A percentile compares a stretch with the other conserved stretches of the same genome.
Evolutionary conservation across 2,797 vertebrate species (phyloP).

Genomic region (Oophaga sylvatica): DNA sequence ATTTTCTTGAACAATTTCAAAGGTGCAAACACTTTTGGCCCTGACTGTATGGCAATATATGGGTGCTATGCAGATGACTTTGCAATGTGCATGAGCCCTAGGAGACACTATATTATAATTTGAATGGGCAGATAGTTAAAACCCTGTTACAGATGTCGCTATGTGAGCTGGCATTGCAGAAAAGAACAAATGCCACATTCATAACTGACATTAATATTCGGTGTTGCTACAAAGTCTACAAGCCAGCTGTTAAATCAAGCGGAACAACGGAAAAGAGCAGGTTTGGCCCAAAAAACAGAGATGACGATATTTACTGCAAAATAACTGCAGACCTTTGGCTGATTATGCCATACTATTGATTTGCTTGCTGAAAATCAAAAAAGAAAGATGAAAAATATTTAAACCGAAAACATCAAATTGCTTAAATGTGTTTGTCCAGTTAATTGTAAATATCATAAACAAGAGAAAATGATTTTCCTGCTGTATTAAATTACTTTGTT

Average conservation of each 20-base stretch:
- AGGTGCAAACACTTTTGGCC: no score
- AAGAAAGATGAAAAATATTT: not conserved
- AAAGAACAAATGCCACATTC: not conserved
- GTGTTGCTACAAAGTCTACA: not conserved
- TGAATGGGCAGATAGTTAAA: not conserved
- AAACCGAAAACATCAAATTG: not conserved
- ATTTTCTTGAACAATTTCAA: no score
- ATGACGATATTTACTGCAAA: not conserved
- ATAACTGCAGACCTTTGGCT: not conserved
- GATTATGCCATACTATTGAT: not conserved
- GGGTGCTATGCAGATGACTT: no score
- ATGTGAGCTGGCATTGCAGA: not conserved
- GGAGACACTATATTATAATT: no score
- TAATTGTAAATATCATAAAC: not conserved
- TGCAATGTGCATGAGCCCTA: no score
- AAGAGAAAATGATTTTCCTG: conserved; percentile 6
- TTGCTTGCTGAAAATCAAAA: not conserved
- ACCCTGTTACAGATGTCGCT: not conserved
- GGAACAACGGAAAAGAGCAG: not conserved
- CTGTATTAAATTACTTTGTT: conserved; percentile 16
- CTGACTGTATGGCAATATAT: no score
- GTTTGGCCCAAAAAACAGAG: not conserved
- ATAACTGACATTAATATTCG: not conserved
- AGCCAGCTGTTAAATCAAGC: not conserved
- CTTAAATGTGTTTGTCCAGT: conserved; percentile 1